Conservation (phyloP, 2,113 vertebrate genomes). For the Amphilophus citrinellus region DNA sequence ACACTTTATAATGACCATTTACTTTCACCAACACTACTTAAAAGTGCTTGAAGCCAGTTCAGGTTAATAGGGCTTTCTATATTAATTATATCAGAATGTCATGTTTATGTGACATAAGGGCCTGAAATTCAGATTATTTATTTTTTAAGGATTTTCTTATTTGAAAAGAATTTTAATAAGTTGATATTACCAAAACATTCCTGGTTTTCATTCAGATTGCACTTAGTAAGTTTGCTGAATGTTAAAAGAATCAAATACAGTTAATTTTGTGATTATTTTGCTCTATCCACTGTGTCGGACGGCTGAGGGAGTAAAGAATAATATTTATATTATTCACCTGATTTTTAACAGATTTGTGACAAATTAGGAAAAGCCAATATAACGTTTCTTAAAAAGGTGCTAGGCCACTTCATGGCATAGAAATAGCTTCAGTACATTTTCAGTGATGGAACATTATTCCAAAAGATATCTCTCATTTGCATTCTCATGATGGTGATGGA, state of each 20-base stretch:
- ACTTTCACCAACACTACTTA: slow-evolving; percentile 33
- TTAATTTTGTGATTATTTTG: neutral
- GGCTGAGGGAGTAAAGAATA: neutral
- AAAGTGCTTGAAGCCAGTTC: slow-evolving; percentile 36
- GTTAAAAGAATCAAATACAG: neutral
- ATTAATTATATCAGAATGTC: slow-evolving; percentile 29
- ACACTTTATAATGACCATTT: slow-evolving; percentile 31
- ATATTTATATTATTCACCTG: neutral
- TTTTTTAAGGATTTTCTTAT: slow-evolving; percentile 34
- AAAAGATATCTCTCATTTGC: neutral
- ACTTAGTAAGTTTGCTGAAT: slow-evolving; percentile 7
- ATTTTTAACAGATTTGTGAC: neutral
- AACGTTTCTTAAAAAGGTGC: neutral
- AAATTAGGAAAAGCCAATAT: neutral
- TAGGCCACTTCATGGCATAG: neutral
- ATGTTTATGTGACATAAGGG: slow-evolving; percentile 6
- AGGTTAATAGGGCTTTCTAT: slow-evolving; percentile 36
- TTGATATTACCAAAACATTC: slow-evolving; percentile 34
- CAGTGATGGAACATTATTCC: neutral
- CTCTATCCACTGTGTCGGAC: slow-evolving; percentile 10
- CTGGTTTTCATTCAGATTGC: slow-evolving; percentile 36
- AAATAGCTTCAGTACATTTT: neutral
- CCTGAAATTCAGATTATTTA: slow-evolving; percentile 37
- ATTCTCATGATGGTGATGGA: neutral
- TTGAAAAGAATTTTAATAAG: slow-evolving; percentile 14